phyloP scores from a whole-genome alignment of 2,888 invertebrate genomes.

The Dryocosmus kuriphilus region DNA sequence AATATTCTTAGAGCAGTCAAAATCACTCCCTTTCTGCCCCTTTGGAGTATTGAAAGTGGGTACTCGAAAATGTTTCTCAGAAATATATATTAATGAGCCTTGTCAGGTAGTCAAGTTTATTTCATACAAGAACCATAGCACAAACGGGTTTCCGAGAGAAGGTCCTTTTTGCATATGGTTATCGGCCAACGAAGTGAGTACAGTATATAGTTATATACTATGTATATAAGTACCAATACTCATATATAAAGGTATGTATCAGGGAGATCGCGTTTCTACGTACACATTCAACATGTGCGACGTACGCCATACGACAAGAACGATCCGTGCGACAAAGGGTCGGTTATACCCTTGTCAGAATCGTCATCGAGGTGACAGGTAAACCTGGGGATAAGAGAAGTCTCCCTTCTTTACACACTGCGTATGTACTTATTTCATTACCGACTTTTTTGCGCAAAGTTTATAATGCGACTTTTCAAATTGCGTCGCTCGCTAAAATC shows the following conservation, averaged over 20 bases:
- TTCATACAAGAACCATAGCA: constrained; percentile 22
- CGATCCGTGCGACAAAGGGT: constrained; percentile 56
- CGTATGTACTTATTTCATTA: constrained; percentile 38
- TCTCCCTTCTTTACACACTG: constrained; percentile 34
- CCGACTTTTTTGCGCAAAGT: constrained; percentile 29
- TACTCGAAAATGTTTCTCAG: constrained; percentile 40
- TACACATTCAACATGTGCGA: constrained; percentile 23
- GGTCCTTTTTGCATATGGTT: constrained; percentile 37
- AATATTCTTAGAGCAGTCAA: constrained; percentile 32
- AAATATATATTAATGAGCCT: constrained; percentile 39
- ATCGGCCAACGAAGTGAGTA: constrained; percentile 31
- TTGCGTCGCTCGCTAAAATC: background rate
- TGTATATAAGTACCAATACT: constrained; percentile 1
- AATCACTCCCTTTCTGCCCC: constrained; percentile 25
- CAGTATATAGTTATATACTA: constrained; percentile 11
- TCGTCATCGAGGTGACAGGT: constrained; percentile 76
- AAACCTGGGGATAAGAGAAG: constrained; percentile 60
- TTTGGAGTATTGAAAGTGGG: constrained; percentile 35
- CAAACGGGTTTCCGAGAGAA: constrained; percentile 25
- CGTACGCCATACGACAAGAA: constrained; percentile 44
- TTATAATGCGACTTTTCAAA: background rate
- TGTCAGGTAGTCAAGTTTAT: constrained; percentile 41
- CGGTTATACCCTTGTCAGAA: constrained; percentile 73
- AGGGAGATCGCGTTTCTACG: constrained; percentile 30
- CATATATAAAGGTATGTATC: background rate